Percentiles rank a stretch among this genome's conserved stretches.
Conservation (phyloP, 2,113 vertebrate genomes). For the Zosterops pallidus region DNA sequence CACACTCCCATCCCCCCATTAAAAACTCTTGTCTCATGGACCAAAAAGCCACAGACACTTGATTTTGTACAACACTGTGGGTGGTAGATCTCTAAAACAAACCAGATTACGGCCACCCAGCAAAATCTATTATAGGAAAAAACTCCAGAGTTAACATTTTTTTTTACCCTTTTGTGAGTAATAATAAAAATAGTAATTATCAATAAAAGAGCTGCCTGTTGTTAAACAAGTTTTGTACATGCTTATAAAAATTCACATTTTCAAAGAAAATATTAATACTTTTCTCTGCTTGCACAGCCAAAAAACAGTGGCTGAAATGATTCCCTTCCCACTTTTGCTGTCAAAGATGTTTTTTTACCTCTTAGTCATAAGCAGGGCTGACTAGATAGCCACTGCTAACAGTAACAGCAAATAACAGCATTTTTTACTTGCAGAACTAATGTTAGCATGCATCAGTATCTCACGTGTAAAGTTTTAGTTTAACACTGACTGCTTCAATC, state of each 20-base stretch:
- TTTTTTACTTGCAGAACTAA: neutral
- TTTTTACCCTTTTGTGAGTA: neutral
- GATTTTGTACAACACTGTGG: conserved; percentile 7
- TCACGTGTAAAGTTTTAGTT: neutral
- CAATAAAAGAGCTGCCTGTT: neutral
- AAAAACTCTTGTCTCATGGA: conserved; percentile 30
- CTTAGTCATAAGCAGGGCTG: neutral
- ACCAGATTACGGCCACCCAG: conserved; percentile 26
- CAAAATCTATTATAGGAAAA: neutral
- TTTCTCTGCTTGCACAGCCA: neutral
- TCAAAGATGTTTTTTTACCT: neutral
- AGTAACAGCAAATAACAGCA: neutral
- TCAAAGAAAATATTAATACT: neutral
- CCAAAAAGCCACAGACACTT: neutral
- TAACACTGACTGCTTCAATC: neutral
- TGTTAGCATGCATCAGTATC: neutral
- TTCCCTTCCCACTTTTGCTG: neutral
- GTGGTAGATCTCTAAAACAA: conserved; percentile 44
- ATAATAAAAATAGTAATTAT: neutral
- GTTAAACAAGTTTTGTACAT: neutral
- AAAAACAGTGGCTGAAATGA: neutral
- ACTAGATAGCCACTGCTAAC: neutral
- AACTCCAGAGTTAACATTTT: neutral
- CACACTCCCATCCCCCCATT: neutral
- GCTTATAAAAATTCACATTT: conserved; percentile 15